Evolutionary conservation across 2,888 invertebrate genomes (phyloP).

Genomic region (Poecilus cupreus): DNA sequence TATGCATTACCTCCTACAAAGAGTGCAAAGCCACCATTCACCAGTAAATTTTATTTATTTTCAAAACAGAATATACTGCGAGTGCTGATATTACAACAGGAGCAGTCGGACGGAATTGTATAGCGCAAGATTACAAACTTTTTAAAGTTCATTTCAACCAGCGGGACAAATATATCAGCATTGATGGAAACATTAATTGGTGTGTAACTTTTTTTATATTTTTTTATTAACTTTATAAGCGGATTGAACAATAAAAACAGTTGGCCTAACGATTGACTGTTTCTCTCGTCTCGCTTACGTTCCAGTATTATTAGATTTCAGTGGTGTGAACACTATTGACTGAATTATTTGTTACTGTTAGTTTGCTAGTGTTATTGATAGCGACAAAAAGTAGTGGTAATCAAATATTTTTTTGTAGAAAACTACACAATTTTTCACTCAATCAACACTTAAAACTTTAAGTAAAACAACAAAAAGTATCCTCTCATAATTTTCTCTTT

Average conservation of each 20-base stretch:
- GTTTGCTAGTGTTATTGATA: too few relatives aligned
- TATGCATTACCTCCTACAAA: conserved; percentile 51
- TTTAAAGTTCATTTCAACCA: background rate
- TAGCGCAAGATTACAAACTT: background rate
- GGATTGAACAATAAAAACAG: too few relatives aligned
- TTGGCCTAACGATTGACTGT: too few relatives aligned
- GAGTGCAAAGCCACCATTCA: conserved; percentile 51
- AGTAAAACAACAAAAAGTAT: conserved; percentile 12
- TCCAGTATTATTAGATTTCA: too few relatives aligned
- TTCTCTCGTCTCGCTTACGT: too few relatives aligned
- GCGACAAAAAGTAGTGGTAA: background rate
- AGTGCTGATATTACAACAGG: background rate
- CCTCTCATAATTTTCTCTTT: background rate
- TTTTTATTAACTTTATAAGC: too few relatives aligned
- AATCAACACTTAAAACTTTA: conserved; percentile 38
- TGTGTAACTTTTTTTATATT: too few relatives aligned
- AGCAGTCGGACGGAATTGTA: background rate
- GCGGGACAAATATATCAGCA: too few relatives aligned
- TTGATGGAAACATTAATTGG: too few relatives aligned
- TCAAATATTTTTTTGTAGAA: background rate
- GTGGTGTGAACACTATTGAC: too few relatives aligned
- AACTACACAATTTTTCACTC: conserved; percentile 28
- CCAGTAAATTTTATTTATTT: conserved; percentile 55
- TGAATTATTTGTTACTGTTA: too few relatives aligned
- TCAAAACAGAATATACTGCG: conserved; percentile 50